Evolutionary conservation across 2,888 invertebrate species (phyloP).

Genomic region (Rosalia funebris): DNA sequence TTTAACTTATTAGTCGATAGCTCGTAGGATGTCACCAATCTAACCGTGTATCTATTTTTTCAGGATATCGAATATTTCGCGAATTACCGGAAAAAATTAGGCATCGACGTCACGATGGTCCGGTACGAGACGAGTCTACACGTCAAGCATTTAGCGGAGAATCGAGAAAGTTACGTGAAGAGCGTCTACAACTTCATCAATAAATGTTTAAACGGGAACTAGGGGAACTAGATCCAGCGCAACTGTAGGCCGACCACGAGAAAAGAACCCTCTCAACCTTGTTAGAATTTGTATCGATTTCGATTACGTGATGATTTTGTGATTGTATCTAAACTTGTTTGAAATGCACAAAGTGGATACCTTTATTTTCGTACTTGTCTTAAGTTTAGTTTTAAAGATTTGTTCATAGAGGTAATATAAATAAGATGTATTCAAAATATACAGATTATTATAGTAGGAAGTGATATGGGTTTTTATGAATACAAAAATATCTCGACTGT

Average conservation of each 20-base stretch:
- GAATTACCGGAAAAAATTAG: constrained; percentile 68
- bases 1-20: too few relatives aligned
- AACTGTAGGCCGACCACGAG: neutral
- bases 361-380: constrained; percentile 8
- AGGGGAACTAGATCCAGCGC: neutral
- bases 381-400: neutral
- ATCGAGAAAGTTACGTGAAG: constrained; percentile 71
- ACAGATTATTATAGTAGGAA: too few relatives aligned
- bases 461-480: too few relatives aligned
- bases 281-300: constrained; percentile 3
- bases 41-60: too few relatives aligned
- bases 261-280: neutral
- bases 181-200: constrained; percentile 71
- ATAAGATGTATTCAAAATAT: neutral
- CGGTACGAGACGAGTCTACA: constrained; percentile 80
- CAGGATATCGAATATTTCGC: constrained; percentile 77
- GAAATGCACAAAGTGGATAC: neutral
- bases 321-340: constrained; percentile 4
- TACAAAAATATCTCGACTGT: too few relatives aligned
- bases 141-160: constrained; percentile 75
- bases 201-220: constrained; percentile 66
- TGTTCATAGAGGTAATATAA: neutral
- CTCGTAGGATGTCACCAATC: too few relatives aligned
- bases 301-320: neutral
- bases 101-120: constrained; percentile 70